phyloP scores from a whole-genome alignment of 2,888 invertebrate species.

The Myopa tessellatipennis region DNA sequence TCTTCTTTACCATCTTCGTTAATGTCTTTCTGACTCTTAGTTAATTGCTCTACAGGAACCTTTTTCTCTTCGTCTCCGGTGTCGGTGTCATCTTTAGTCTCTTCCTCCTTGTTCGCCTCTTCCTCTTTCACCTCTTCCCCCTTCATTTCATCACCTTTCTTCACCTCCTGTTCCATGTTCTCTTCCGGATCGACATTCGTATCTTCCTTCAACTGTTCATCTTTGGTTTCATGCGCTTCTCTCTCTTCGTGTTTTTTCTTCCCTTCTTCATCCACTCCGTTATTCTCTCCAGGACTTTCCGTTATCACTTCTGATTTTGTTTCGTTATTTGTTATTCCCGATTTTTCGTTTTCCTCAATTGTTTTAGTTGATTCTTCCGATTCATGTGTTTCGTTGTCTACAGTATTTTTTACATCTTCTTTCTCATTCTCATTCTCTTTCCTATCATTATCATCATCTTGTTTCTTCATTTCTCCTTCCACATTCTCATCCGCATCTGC shows the following conservation, averaged over 20 bases:
- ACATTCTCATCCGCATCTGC: constrained; percentile 7
- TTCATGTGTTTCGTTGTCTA: neutral
- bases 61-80: too few relatives aligned
- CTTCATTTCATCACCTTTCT: constrained; percentile 41
- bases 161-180: constrained; percentile 39
- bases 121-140: constrained; percentile 42
- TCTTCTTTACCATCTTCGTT: constrained; percentile 12
- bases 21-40: constrained; percentile 39
- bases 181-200: constrained; percentile 33
- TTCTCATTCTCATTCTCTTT: neutral
- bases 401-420: neutral
- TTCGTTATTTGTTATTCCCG: neutral
- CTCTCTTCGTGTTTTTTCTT: constrained; percentile 22
- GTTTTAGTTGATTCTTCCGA: neutral
- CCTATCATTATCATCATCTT: neutral
- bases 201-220: constrained; percentile 21
- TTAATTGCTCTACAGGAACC: too few relatives aligned
- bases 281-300: neutral
- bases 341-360: neutral
- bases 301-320: neutral
- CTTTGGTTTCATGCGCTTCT: constrained; percentile 5
- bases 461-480: neutral
- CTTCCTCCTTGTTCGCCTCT: constrained; percentile 8
- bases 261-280: constrained; percentile 3
- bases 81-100: constrained; percentile 18